A percentile compares a stretch with the other conserved stretches of the same genome.
phyloP scores from a whole-genome alignment of 2,113 vertebrate genomes.

The Delphinapterus leucas region DNA sequence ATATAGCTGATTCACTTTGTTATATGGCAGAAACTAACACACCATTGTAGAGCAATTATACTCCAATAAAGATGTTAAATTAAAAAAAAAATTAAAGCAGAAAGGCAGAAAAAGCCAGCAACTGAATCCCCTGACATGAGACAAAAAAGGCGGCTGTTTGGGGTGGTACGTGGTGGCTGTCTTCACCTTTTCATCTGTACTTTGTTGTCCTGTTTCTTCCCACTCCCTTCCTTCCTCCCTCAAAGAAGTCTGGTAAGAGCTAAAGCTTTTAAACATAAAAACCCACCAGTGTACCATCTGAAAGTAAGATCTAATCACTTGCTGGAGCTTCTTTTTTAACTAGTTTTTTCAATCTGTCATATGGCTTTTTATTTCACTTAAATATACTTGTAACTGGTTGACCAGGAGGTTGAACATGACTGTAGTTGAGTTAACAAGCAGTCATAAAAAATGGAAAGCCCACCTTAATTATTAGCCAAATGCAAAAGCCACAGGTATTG shows the following conservation, averaged over 20 bases:
- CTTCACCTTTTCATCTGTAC: background rate
- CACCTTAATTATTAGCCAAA: background rate
- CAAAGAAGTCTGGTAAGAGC: background rate
- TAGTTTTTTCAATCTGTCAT: background rate
- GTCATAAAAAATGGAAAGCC: background rate
- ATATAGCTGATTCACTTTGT: too few species aligned
- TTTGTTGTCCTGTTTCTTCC: background rate
- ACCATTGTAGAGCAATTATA: too few species aligned
- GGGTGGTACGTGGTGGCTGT: too few species aligned
- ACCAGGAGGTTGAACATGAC: background rate
- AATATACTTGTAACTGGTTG: background rate
- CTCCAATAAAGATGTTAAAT: too few species aligned
- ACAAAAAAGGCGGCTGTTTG: background rate
- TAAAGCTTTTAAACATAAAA: background rate
- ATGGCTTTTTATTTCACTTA: background rate
- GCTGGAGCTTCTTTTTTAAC: background rate
- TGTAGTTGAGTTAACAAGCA: background rate
- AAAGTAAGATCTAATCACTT: background rate
- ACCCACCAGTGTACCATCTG: background rate
- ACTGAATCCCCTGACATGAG: background rate
- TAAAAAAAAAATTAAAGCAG: background rate
- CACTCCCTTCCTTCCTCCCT: background rate
- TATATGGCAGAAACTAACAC: too few species aligned
- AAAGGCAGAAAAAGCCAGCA: background rate
- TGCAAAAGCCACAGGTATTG: background rate